Conservation (phyloP, 2,113 vertebrate species). For the Ptychochromis oligacanthus region DNA sequence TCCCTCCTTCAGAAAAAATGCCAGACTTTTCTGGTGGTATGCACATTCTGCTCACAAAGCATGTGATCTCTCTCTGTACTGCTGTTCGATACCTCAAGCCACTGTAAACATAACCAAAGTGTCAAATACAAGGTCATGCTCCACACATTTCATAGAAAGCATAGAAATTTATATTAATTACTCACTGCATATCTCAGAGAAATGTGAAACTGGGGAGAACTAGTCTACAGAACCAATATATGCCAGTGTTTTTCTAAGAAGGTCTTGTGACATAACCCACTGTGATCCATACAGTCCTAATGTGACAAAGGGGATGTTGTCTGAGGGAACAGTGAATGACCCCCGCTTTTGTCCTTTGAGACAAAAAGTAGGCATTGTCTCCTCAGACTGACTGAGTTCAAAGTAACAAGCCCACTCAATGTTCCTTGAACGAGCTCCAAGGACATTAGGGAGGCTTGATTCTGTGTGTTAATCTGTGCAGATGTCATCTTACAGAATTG, state of each 20-base stretch:
- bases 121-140: neutral
- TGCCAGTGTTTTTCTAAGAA: slow-evolving; percentile 1
- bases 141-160: neutral
- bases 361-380: slow-evolving; percentile 57
- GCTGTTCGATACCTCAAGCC: neutral
- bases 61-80: neutral
- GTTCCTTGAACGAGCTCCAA: slow-evolving; percentile 57
- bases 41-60: neutral
- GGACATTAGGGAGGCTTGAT: slow-evolving; percentile 57
- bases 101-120: neutral
- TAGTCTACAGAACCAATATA: neutral
- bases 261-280: slow-evolving; percentile 59
- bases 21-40: neutral
- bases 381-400: slow-evolving; percentile 53
- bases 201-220: neutral
- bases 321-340: slow-evolving; percentile 42
- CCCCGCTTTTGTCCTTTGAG: slow-evolving; percentile 41
- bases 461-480: slow-evolving; percentile 24
- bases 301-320: slow-evolving; percentile 61
- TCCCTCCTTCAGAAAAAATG: neutral
- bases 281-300: slow-evolving; percentile 34
- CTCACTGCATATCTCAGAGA: slow-evolving; percentile 2
- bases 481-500: slow-evolving; percentile 19
- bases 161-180: neutral
- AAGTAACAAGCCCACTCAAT: slow-evolving; percentile 67